Evolutionary conservation across 1,140 invertebrate species (phyloP), one percentile per base, ranked within the genome.

Genomic region (Amyelois transitella): DNA sequence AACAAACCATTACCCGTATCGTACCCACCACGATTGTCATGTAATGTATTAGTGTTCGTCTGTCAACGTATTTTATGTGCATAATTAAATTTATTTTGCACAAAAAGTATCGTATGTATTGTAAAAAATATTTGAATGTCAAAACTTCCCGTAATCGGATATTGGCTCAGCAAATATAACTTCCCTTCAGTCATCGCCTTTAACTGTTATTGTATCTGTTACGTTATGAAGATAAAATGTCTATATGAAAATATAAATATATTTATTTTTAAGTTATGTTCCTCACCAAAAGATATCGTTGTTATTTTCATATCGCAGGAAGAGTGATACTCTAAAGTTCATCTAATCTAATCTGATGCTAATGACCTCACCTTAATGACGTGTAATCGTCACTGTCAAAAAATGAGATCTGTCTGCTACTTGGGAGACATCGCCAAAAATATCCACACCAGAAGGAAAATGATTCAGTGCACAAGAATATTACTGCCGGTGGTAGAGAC

Each of bases 391-490:
- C 54, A 47, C 18, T 54, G 54, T 45, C 51, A 49, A 51, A 12
- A 17, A 51, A 38, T 14, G 38, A 52, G 17, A 44, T 45, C 53
- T 51, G 70, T 72, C 53, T 61, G 56, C 69, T 62, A 64, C 62
- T 68, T 66, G 77, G 80, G 80, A 66, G 79, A 78, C 48, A 66
- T 68, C 48, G 63, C 65, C 77, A 58, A 78, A 77, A 14, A 38
- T 38, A 38, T 38, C 32, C 17, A 14, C 32, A 14, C 4, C 32
- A 38, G 32, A 14, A 38, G n/a, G 6, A 12, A 6, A 48, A n/a
- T 51, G 55, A 57, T 19, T 57, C 49, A 57, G 22, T n/a, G 20
- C 8, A 44, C 51, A 43, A 2, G 20, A 53, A 24, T 53, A 45
- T 8, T 14, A 38, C 32, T 14, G 32, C n/a, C 32, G n/a, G 32